Evolutionary conservation across 2,888 invertebrate species (phyloP).

Genomic region (Hydrotaea diabolus): DNA sequence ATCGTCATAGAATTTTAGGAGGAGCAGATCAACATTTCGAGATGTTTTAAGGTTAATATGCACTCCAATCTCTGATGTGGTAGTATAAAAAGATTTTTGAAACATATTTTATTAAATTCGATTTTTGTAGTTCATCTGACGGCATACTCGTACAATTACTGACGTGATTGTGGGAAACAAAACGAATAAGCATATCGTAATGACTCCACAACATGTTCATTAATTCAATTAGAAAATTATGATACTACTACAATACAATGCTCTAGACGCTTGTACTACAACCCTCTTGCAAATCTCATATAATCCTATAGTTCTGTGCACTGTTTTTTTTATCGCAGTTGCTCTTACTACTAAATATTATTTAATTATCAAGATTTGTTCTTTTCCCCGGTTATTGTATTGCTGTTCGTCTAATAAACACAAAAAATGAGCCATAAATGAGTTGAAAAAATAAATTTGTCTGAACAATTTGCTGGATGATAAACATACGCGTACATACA

Average conservation of each 20-base stretch:
- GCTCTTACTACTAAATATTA: slow-evolving; percentile 54
- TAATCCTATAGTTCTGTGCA: too few relatives aligned
- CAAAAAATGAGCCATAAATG: slow-evolving; percentile 22
- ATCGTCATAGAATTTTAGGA: too few relatives aligned
- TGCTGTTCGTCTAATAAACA: slow-evolving; percentile 19
- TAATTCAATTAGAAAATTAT: slow-evolving; percentile 67
- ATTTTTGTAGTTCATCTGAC: slow-evolving; percentile 23
- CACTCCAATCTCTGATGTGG: too few relatives aligned
- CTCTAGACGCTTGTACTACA: slow-evolving; percentile 6
- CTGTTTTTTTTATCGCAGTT: too few relatives aligned
- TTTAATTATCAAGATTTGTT: slow-evolving; percentile 66
- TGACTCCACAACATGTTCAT: slow-evolving; percentile 35
- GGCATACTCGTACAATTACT: slow-evolving; percentile 61
- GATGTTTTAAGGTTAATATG: too few relatives aligned
- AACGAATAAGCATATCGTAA: slow-evolving; percentile 1
- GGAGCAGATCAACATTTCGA: too few relatives aligned
- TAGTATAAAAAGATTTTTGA: too few relatives aligned
- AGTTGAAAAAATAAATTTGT: neutral
- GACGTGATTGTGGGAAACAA: slow-evolving; percentile 31
- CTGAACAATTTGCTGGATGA: slow-evolving; percentile 20
- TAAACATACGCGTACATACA: neutral
- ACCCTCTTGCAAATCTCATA: slow-evolving; percentile 5
- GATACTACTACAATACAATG: slow-evolving; percentile 42
- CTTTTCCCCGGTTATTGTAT: slow-evolving; percentile 26
- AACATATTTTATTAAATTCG: neutral